A percentile compares a stretch with the other conserved stretches of the same genome.
Conservation (phyloP, 2,797 vertebrate species). For the Heteromormyrus szaboi region DNA sequence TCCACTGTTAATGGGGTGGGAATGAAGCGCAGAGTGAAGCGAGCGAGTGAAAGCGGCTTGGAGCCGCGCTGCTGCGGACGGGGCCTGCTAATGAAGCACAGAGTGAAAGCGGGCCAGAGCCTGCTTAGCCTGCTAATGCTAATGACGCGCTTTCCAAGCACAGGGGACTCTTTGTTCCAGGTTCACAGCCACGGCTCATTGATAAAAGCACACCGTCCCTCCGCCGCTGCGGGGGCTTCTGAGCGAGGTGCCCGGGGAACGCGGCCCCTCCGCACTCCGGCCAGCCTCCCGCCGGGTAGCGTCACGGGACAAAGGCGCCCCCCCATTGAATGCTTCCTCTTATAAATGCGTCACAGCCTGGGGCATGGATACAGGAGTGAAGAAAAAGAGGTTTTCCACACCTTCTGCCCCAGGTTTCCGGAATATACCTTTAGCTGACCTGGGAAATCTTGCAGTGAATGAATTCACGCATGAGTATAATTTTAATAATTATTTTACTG, state of each 20-base stretch:
- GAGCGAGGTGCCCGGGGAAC: not conserved
- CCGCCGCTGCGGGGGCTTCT: not conserved
- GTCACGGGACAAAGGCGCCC: not conserved
- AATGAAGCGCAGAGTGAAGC: not conserved
- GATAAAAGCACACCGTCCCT: conserved; percentile 5
- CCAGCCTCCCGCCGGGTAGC: not conserved
- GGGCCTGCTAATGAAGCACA: conserved; percentile 8
- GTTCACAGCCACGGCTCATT: conserved; percentile 8
- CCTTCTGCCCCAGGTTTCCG: not conserved
- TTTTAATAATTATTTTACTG: not conserved
- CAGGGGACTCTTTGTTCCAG: conserved; percentile 10
- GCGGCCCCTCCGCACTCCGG: not conserved
- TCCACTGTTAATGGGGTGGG: not conserved
- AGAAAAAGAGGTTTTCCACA: not conserved
- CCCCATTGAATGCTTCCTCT: not conserved
- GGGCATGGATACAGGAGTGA: not conserved
- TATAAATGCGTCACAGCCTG: not conserved
- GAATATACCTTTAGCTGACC: not conserved
- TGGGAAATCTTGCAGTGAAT: not conserved
- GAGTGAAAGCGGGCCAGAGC: too few relatives aligned
- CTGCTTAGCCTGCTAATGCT: not conserved
- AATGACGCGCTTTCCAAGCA: not conserved
- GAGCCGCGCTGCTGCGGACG: not conserved
- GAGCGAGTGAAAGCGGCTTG: not conserved
- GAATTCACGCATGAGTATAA: not conserved